Evolutionary conservation across 2,113 vertebrate genomes (phyloP).

Genomic region (Taxidea taxus): DNA sequence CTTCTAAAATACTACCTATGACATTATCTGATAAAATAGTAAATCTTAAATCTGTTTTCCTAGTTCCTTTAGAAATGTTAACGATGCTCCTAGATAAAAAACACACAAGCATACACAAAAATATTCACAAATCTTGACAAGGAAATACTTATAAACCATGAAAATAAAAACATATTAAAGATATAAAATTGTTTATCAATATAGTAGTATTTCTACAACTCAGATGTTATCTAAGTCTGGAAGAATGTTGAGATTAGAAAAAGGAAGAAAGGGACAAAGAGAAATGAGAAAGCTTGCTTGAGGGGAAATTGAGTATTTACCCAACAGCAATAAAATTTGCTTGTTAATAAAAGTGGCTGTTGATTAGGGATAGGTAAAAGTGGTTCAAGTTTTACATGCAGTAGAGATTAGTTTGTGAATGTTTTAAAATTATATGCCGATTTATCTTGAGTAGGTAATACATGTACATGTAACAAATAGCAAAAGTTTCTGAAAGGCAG

Average conservation of each 20-base stretch:
- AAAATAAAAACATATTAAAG: not conserved
- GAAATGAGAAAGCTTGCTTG: not conserved
- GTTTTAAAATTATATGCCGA: not conserved
- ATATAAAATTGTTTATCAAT: not conserved
- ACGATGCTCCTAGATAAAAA: not conserved
- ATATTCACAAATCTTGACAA: not conserved
- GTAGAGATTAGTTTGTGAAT: not conserved
- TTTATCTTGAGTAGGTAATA: not conserved
- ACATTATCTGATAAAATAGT: not conserved
- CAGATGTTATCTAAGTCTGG: not conserved
- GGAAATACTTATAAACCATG: not conserved
- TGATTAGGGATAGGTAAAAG: not conserved
- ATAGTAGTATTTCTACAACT: not conserved
- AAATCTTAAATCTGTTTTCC: not conserved
- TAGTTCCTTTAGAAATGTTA: not conserved
- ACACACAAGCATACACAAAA: not conserved
- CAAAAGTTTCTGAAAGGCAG: not conserved
- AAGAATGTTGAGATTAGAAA: not conserved
- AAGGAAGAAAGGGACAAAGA: not conserved
- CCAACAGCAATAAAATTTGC: not conserved
- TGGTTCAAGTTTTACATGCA: not conserved
- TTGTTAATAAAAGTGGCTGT: not conserved
- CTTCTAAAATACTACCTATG: not conserved
- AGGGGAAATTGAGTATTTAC: not conserved
- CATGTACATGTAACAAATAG: not conserved